Evolutionary conservation across 2,113 vertebrate species (phyloP).

Genomic region (Actenoides hombroni): DNA sequence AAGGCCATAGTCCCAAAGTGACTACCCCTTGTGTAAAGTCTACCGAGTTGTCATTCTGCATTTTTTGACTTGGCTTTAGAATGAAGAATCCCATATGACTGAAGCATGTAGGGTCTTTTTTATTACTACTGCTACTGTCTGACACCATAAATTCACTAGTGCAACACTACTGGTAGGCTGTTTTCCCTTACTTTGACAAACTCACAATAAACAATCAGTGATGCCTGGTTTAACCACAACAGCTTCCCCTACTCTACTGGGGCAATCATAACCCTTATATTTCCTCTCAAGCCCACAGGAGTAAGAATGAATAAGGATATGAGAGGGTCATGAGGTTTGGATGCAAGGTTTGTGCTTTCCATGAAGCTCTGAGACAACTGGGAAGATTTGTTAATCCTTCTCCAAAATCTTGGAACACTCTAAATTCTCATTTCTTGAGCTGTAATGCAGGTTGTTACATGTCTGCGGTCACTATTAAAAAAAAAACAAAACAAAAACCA

Average conservation of each 20-base stretch:
- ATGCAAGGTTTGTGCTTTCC: neutral
- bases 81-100: neutral
- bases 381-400: neutral
- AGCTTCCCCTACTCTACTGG: neutral
- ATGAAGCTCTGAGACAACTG: neutral
- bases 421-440: neutral
- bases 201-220: neutral
- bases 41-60: neutral
- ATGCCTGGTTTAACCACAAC: neutral
- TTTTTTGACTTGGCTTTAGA: neutral
- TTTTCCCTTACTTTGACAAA: neutral
- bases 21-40: neutral
- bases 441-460: neutral
- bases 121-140: neutral
- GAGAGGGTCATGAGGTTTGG: neutral
- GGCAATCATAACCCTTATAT: neutral
- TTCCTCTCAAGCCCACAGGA: neutral
- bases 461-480: neutral
- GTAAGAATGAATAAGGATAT: neutral
- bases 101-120: neutral
- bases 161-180: neutral
- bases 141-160: neutral
- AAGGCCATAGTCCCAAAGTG: neutral
- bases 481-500: neutral
- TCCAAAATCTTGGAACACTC: neutral